Percentiles rank a stretch among this genome's conserved stretches.
Conservation (phyloP, 2,888 invertebrate species). For the Hofmannophila pseudospretella region DNA sequence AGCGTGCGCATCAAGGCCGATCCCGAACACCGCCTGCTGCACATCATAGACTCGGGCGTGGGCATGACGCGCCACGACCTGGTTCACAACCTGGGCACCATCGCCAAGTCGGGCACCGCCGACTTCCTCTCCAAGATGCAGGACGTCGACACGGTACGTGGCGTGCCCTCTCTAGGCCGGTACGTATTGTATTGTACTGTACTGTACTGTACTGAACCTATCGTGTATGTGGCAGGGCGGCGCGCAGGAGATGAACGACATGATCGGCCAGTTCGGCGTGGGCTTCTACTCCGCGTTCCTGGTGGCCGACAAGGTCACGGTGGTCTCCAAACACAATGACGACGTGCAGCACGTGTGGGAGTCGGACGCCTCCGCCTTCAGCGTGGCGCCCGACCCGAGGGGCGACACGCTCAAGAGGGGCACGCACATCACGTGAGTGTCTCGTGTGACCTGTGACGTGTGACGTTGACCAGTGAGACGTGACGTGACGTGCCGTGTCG, state of each 20-base stretch:
- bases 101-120: slow-evolving; percentile 98
- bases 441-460: background rate
- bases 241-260: slow-evolving; percentile 91
- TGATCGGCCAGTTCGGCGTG: slow-evolving; percentile 99
- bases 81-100: slow-evolving; percentile 97
- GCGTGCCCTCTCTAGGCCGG: background rate
- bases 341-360: slow-evolving; percentile 99
- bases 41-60: slow-evolving; percentile 97
- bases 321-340: slow-evolving; percentile 96
- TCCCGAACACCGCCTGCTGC: slow-evolving; percentile 92
- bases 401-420: slow-evolving; percentile 95
- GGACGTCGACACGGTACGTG: slow-evolving; percentile 70
- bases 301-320: slow-evolving; percentile 97
- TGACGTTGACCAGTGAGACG: background rate
- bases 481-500: background rate
- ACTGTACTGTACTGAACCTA: background rate
- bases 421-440: slow-evolving; percentile 85
- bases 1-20: slow-evolving; percentile 95
- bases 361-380: slow-evolving; percentile 94
- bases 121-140: slow-evolving; percentile 96
- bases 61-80: slow-evolving; percentile 98
- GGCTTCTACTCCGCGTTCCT: slow-evolving; percentile 99
- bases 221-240: slow-evolving; percentile 33
- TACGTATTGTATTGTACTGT: background rate
- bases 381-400: slow-evolving; percentile 94